Conservation (phyloP, 2,797 vertebrate species). For the Chiloscyllium punctatum region DNA sequence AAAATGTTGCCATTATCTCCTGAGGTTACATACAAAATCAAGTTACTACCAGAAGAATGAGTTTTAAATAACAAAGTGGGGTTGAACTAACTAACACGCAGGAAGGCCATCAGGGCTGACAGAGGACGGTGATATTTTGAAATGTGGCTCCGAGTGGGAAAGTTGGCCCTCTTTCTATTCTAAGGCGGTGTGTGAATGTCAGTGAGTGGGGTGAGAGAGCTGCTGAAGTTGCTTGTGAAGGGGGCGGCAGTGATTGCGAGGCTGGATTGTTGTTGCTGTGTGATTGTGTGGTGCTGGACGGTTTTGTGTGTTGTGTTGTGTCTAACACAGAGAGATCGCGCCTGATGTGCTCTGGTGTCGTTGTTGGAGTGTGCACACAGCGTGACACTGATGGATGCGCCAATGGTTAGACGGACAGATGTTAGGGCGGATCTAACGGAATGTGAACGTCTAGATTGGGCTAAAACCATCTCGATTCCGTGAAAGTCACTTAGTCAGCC, state of each 20-base stretch:
- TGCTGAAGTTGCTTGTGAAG: slow-evolving; percentile 29
- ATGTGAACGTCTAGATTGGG: slow-evolving; percentile 52
- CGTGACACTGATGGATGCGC: slow-evolving; percentile 92
- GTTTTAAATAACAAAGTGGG: not conserved
- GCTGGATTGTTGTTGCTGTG: not conserved
- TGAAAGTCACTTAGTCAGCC: slow-evolving; percentile 46
- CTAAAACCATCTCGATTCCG: slow-evolving; percentile 58
- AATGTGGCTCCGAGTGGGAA: not conserved
- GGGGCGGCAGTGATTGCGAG: slow-evolving; percentile 31
- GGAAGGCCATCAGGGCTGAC: not conserved
- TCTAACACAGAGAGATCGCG: slow-evolving; percentile 41
- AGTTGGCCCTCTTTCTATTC: not conserved
- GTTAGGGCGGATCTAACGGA: slow-evolving; percentile 89
- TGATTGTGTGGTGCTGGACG: slow-evolving; percentile 23
- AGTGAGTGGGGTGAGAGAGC: not conserved
- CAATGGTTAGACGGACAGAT: slow-evolving; percentile 94
- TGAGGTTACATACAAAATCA: not conserved
- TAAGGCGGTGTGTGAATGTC: not conserved
- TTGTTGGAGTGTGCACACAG: slow-evolving; percentile 60
- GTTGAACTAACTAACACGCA: not conserved
- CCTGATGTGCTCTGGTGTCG: slow-evolving; percentile 52
- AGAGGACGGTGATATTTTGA: not conserved
- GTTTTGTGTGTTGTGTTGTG: slow-evolving; percentile 37
- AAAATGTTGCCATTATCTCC: not conserved
- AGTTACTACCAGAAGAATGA: not conserved